Evolutionary conservation across 1,140 invertebrate genomes (phyloP), one percentile per base, ranked within the genome.

Genomic region (Drosophila nebulosa): DNA sequence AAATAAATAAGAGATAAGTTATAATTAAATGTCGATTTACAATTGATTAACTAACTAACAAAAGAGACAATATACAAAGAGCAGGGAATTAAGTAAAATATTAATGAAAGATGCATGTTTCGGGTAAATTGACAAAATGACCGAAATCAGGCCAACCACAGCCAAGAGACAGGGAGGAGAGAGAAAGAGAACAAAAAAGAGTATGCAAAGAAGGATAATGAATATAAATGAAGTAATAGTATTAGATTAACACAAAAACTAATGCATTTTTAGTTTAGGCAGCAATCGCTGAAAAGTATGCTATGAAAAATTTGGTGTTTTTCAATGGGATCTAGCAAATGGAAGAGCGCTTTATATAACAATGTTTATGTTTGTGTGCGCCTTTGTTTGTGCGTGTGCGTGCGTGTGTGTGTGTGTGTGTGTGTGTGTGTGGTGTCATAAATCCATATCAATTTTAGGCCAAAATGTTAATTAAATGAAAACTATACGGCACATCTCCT

Each of bases 381-480:
- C n/a, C n/a, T n/a, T n/a, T n/a, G n/a, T n/a, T n/a, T n/a, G 36
- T 16, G 12, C 42, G 39, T 57, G 26, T 35, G 14, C 18, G 14
- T 7, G 35, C 9, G 26, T 27, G 50, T 14, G 18, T 22, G 55
- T 55, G 57, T 32, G 52, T 55, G 1, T 26, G 46, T 51, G 1
- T 21, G 14, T 22, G 5, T 51, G 7, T 27, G 5, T 12, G 26
- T 21, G 30, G 55, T 66, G 62, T 57, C 77, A 84, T 77, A 85
- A 76, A 76, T 46, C 61, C 56, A 69, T 59, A 69, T 66, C 42
- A 59, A 79, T 62, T 84, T 69, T 65, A 22, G 46, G 55, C 18
- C 73, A 74, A 80, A 74, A 80, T 86, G 74, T 86, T 84, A 84
- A 84, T 86, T 85, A 84, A 84, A 84, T 86, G 77, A 68, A 69